Evolutionary conservation across 2,797 vertebrate genomes (phyloP), one percentile per base, ranked within the genome.

Genomic region (Chromis chromis): DNA sequence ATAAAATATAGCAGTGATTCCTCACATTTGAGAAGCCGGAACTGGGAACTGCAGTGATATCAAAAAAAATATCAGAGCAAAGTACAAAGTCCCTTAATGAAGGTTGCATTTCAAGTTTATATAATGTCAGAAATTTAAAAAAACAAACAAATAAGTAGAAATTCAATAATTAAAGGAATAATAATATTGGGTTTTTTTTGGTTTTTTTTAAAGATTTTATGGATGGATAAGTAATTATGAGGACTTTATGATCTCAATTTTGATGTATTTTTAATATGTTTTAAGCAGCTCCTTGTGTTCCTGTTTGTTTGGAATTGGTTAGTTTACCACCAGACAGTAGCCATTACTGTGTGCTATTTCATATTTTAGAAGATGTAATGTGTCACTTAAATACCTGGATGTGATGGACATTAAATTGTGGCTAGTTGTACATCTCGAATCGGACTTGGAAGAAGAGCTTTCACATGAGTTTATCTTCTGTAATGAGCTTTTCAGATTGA

Each of bases 401-500:
- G 17, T 65, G 48, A 28, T 57, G 48, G 44, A 57, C 40, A 28
- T 65, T 63, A 65, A 61, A 70, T 57, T 11, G 22, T 7, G 1
- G 21, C 42, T 33, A 31, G 46, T 11, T 17, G 21, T 39, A 6
- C 21, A 39, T 50, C n/a, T 31, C 1, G 3, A 21, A 31, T 14
- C 42, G 22, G n/a, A 48, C 39, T 39, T 28, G 17, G 52, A 79
- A 9, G 40, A 33, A 56, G 54, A 50, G 21, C 28, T 70, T 49
- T 67, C 7, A 25, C 44, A 58, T 46, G 19, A 33, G 24, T 65
- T 24, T 25, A 70, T 55, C 48, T 25, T 61, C 49, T 53, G 21
- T 74, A 59, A 60, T 21, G 22, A 73, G 39, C 39, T 65, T 22
- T 57, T 66, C 50, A 42, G 54, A 56, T 10, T 28, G 44, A 76